phyloP scores from a whole-genome alignment of 2,113 vertebrate genomes.

The Lepus europaeus region DNA sequence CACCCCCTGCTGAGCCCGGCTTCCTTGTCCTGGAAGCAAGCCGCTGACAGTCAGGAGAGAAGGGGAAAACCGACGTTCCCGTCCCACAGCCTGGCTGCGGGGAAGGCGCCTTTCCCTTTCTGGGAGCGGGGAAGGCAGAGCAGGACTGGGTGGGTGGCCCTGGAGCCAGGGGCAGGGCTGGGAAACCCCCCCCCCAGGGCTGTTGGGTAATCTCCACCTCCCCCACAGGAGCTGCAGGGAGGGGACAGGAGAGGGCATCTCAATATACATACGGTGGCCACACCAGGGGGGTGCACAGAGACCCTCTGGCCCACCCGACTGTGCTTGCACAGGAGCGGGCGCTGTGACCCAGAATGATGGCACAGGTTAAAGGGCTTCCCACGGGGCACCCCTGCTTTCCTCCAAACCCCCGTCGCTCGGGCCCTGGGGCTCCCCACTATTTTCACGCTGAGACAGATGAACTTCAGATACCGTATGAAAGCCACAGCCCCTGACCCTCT shows the following conservation, averaged over 20 bases:
- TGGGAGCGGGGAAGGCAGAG: not conserved
- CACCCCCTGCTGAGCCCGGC: not conserved
- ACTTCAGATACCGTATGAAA: not conserved
- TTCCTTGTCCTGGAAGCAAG: not conserved
- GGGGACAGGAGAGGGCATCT: not conserved
- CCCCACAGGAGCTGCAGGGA: not conserved
- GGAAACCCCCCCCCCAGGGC: not conserved
- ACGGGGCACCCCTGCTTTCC: not conserved
- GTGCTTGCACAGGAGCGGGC: not conserved
- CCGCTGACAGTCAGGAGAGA: not conserved
- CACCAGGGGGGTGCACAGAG: no score
- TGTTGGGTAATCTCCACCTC: not conserved
- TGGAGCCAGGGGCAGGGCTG: not conserved
- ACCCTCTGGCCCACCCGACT: not conserved
- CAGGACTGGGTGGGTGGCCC: slow-evolving; percentile 47
- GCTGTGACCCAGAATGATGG: not conserved
- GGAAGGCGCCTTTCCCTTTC: not conserved
- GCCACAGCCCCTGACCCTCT: not conserved
- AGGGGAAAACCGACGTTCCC: not conserved
- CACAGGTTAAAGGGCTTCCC: not conserved
- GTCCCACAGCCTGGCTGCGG: not conserved
- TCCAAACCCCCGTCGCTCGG: no score
- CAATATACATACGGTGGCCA: not conserved
- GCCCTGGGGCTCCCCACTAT: no score
- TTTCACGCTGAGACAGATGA: not conserved